Conservation (phyloP, 2,113 vertebrate genomes). For the Pedionomus torquatus region DNA sequence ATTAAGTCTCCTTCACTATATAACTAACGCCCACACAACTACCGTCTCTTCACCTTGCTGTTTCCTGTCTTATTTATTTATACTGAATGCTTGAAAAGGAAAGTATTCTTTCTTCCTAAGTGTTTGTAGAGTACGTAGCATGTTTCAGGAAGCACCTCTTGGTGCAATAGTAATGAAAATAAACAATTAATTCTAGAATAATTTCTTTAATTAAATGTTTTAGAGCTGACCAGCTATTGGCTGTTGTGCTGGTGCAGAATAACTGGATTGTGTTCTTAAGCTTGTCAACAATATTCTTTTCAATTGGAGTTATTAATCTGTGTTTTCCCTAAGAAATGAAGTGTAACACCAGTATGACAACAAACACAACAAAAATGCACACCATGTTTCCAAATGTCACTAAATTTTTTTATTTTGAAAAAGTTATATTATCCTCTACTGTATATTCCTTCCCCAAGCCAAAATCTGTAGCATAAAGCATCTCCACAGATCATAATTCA, state of each 20-base stretch:
- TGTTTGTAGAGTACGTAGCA: background rate
- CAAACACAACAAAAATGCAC: background rate
- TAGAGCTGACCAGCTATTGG: background rate
- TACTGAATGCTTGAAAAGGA: background rate
- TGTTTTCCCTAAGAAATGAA: background rate
- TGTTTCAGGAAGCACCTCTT: background rate
- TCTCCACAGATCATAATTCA: background rate
- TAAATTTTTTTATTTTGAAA: background rate
- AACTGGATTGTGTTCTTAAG: background rate
- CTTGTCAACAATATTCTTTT: background rate
- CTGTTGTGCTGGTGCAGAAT: background rate
- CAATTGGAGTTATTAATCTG: background rate
- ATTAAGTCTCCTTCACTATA: background rate
- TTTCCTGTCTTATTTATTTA: background rate
- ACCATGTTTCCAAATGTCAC: background rate
- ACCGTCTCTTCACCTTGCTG: background rate
- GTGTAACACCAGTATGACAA: background rate
- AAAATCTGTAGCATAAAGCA: background rate
- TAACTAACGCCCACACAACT: background rate
- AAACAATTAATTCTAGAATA: slow-evolving; percentile 5
- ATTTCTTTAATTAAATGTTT: slow-evolving; percentile 36
- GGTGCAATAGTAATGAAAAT: slow-evolving; percentile 3
- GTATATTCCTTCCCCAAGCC: background rate
- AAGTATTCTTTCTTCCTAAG: background rate
- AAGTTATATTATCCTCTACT: background rate